These are phyloP conservation scores for Otolemur garnettii DNA, from an alignment of 2,113 vertebrate genomes.

Conservation along the genomic window DNA sequence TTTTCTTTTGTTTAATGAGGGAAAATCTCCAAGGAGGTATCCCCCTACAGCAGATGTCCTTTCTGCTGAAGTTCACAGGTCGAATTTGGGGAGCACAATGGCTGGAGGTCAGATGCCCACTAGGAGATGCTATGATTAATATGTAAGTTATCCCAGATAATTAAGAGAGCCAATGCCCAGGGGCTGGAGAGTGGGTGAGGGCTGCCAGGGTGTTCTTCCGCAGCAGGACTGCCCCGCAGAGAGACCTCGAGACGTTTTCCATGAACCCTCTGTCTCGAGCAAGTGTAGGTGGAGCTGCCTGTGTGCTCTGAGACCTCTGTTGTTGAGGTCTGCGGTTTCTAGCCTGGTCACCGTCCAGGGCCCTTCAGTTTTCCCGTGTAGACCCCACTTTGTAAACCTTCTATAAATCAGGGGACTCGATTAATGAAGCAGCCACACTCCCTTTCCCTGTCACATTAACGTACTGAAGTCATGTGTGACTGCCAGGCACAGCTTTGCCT, in stretches of 20 bases:
- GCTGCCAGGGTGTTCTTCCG: not conserved
- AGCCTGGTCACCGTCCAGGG: not conserved
- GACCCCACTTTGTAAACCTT: not conserved
- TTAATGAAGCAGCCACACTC: not conserved
- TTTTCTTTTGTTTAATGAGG: constrained; percentile 77
- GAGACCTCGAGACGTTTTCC: not conserved
- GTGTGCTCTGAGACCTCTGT: not conserved
- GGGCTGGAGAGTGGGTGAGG: constrained; percentile 64
- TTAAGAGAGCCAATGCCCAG: constrained; percentile 1
- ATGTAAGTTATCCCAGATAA: constrained; percentile 74
- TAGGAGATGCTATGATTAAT: constrained; percentile 77
- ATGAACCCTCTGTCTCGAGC: not conserved
- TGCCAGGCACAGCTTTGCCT: not conserved
- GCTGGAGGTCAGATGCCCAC: constrained; percentile 76
- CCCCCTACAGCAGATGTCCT: constrained; percentile 73
- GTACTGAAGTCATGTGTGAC: not conserved
- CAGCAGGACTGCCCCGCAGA: not conserved
- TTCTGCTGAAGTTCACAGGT: constrained; percentile 79
- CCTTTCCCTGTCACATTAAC: not conserved
- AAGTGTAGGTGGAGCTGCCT: not conserved
- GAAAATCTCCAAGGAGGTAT: constrained; percentile 68
- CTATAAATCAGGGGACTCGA: not conserved
- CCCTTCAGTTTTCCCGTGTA: not conserved
- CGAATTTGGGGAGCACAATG: constrained; percentile 73
- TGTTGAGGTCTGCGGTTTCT: not conserved